Evolutionary conservation across 2,797 vertebrate genomes (phyloP).

Genomic region (Pseudomugil tenellus): DNA sequence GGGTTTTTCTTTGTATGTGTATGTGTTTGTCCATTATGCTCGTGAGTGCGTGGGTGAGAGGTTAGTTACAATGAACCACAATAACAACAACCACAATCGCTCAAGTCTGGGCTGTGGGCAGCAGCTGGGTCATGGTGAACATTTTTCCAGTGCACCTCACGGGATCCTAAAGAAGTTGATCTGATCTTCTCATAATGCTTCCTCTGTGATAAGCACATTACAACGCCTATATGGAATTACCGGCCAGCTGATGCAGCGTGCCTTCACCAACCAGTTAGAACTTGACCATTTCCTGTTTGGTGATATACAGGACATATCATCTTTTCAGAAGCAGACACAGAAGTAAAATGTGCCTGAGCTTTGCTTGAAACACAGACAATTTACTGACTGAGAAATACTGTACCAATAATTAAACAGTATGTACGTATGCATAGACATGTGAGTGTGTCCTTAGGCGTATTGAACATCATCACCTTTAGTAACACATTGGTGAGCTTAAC

Average conservation of each 20-base stretch:
- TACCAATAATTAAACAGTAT: not conserved
- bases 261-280: not conserved
- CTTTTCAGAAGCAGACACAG: not conserved
- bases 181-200: constrained; percentile 14
- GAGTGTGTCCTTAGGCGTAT: not conserved
- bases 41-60: not conserved
- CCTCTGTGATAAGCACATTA: constrained; percentile 5
- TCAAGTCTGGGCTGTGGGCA: constrained; percentile 1
- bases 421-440: not conserved
- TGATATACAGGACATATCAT: not conserved
- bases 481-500: constrained; percentile 62
- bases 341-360: not conserved
- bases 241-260: not conserved
- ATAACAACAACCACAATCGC: constrained; percentile 5
- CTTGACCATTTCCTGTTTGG: not conserved
- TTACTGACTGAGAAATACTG: not conserved
- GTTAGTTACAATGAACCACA: not conserved
- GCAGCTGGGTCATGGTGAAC: not conserved
- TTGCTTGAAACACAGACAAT: not conserved
- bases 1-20: not conserved
- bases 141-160: constrained; percentile 6
- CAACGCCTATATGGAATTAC: not conserved
- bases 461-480: constrained; percentile 65
- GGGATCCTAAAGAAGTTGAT: constrained; percentile 4
- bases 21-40: no score